Evolutionary conservation across 1,140 invertebrate species (phyloP), one percentile per base, ranked within the genome.

Genomic region (Dendrolimus kikuchii): DNA sequence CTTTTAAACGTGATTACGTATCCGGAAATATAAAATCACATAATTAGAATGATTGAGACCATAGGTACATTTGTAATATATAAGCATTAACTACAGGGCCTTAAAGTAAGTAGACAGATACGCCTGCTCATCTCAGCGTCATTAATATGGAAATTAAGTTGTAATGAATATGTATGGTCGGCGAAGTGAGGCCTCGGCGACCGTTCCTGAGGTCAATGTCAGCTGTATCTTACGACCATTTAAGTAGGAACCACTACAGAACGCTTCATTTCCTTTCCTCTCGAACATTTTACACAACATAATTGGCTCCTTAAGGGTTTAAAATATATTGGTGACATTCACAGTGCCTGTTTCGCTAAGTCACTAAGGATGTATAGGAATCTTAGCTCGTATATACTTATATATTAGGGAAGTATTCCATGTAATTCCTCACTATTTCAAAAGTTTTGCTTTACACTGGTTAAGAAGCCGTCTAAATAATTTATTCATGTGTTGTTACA

Each of bases 201-300:
- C 67, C 67, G 72, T 55, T 60, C 57, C 55, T 65, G 75, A 71
- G 78, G 78, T 81, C 78, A 81, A 74, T 81, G 74, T 77, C 74
- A 75, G 59, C 39, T 55, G 60, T 64, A 72, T 65, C 62, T 64
- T 40, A 60, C 60, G 60, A 50, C 68, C 64, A 66, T 23, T 64
- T 40, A 52, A 59, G 1, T 36, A 10, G 62, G 71, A 60, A 47
- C 66, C 55, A 55, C 58, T 47, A 60, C 55, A 46, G 45, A 58
- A 50, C 48, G 46, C 59, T 53, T 46, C 36, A 47, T 42, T 63
- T 59, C 51, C 63, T 51, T 60, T 59, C 57, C 59, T 60, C 48
- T 55, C 6, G 10, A 45, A 40, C 23, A 38, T 48, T 53, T 53
- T 57, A 50, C 51, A 42, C 51, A 40, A 23, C 8, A 58, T 36